Conservation (phyloP, 2,888 invertebrate species). For the Brachynemurus nebulosus region DNA sequence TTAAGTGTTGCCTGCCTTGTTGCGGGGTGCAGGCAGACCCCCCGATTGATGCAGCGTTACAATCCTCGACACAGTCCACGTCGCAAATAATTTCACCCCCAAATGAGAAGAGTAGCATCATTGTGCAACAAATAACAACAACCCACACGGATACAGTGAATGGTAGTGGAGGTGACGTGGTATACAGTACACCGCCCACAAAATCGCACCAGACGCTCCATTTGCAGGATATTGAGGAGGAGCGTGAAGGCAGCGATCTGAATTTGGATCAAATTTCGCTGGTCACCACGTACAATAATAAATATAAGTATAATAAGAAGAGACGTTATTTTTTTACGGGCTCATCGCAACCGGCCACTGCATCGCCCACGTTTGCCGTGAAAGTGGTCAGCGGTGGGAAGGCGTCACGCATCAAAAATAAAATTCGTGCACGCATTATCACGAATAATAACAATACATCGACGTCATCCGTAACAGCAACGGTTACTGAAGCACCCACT, state of each 20-base stretch:
- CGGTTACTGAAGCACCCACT: constrained; percentile 22
- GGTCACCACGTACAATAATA: constrained; percentile 20
- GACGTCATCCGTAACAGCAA: no score
- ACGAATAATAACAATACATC: no score
- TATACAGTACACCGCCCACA: constrained; percentile 39
- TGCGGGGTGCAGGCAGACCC: constrained; percentile 50
- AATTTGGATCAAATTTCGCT: constrained; percentile 23
- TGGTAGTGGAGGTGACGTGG: constrained; percentile 42
- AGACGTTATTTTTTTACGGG: constrained; percentile 26
- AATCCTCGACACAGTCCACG: constrained; percentile 13
- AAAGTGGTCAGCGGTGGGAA: constrained; percentile 39
- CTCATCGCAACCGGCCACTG: constrained; percentile 47
- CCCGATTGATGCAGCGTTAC: constrained; percentile 11
- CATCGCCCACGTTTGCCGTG: constrained; percentile 45
- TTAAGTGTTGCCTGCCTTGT: constrained; percentile 74
- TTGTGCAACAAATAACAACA: constrained; percentile 33
- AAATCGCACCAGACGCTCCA: constrained; percentile 53
- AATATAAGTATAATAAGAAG: constrained; percentile 19
- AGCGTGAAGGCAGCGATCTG: constrained; percentile 51
- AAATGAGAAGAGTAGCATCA: constrained; percentile 45
- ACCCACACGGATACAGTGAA: constrained; percentile 26
- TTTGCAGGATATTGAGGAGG: constrained; percentile 70
- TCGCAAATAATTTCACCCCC: constrained; percentile 22
- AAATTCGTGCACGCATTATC: constrained; percentile 30
- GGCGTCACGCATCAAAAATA: constrained; percentile 36